Percentiles rank a stretch among this genome's conserved stretches.
These are phyloP conservation scores for Cirrhinus molitorella DNA, from an alignment of 2,797 vertebrate genomes.

Conservation along the genomic window DNA sequence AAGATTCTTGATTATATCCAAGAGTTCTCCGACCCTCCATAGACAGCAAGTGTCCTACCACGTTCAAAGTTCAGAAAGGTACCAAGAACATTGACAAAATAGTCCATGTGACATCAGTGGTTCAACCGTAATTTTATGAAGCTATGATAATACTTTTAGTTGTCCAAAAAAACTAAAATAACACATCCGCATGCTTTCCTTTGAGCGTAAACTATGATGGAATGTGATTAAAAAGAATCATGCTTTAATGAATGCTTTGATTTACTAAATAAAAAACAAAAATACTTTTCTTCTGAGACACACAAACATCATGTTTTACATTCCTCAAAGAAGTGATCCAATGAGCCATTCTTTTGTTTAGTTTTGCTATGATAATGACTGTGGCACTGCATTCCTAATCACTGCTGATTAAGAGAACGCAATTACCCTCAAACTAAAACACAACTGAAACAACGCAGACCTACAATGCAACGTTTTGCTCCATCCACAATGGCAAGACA, in stretches of 20 bases:
- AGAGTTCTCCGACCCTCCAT: too few species aligned
- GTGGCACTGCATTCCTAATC: slow-evolving; percentile 50
- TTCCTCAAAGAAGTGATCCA: slow-evolving; percentile 5
- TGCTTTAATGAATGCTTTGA: not conserved
- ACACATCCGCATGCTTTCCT: too few species aligned
- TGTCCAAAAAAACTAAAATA: too few species aligned
- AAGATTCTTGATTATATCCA: too few species aligned
- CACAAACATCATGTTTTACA: not conserved
- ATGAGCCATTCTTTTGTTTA: slow-evolving; percentile 75
- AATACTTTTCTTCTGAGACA: slow-evolving; percentile 9
- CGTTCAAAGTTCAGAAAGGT: too few species aligned
- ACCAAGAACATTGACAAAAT: too few species aligned
- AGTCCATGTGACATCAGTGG: too few species aligned
- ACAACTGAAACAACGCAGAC: slow-evolving; percentile 73
- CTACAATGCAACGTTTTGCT: slow-evolving; percentile 67
- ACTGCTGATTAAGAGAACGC: slow-evolving; percentile 57
- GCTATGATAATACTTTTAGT: too few species aligned
- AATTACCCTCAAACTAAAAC: slow-evolving; percentile 56
- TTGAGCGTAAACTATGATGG: too few species aligned
- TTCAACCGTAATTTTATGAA: too few species aligned
- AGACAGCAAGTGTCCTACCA: too few species aligned
- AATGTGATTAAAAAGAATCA: too few species aligned
- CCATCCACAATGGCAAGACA: slow-evolving; percentile 70
- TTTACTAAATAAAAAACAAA: not conserved
- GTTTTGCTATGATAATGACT: slow-evolving; percentile 66